Base-by-base conservation (phyloP, 1,140 invertebrate species). In the Trichoplusia ni region DNA sequence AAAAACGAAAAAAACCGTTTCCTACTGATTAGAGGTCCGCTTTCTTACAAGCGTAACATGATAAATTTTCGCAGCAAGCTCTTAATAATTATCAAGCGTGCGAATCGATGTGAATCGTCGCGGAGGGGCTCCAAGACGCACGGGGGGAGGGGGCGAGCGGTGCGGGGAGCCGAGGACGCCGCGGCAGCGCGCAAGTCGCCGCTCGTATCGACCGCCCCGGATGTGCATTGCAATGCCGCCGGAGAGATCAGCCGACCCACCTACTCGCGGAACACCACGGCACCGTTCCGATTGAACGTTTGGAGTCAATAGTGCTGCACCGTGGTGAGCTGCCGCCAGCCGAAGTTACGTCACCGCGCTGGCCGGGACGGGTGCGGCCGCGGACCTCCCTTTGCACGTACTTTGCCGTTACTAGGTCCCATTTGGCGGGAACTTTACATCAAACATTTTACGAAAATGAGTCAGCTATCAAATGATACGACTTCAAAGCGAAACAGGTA, bases 141-240 rank as follows among this genome's bases (percentile, higher is more conserved):
- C 75, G 77, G 82, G 77, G 74, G 56, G 53, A 65, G 73, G 47
- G 54, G 54, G 71, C 53, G 67, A 44, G 73, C 73, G 13, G 74
- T 60, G 75, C 73, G 44, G 77, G 76, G 31, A 65, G 53, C 65
- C 76, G 71, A 78, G 74, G 77, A 75, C 75, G 78, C 73, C 71
- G 69, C 79, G 74, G 77, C 67, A 84, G 67, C 78, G 86, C 86
- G 86, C 86, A 89, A 84, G 84, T 89, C 86, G 82, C 72, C 77
- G 71, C 64, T 75, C 78, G 83, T 89, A 89, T 89, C 86, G 86
- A 89, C 84, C 86, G 83, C 77, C 80, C 82, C 86, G 83, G 83
- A 86, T 87, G 82, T 89, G 84, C 86, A 89, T 84, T 75, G 86
- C 82, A 79, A 86, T 82, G 75, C 77, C 70, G 81, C 58, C 76